Evolutionary conservation across 2,888 invertebrate genomes (phyloP), one percentile per base, ranked within the genome.

Genomic region (Dione juno): DNA sequence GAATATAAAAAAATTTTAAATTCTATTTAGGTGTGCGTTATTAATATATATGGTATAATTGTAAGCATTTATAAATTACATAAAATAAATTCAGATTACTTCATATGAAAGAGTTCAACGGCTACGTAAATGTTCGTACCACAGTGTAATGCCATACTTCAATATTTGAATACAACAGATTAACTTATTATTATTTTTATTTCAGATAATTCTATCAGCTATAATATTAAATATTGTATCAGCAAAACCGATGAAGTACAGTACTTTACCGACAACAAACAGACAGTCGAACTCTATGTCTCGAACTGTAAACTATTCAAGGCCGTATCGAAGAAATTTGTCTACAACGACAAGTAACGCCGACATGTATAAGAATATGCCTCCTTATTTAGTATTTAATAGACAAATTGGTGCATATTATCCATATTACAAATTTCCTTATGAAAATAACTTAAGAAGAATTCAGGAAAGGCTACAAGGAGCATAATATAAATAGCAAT

Each of bases 341-440:
- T 77, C 78, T 2, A 72, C 77, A 3, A 74, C 67, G 14, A 67
- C 66, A n/a, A 70, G 76, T 6, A 77, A 71, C 48, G 77, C 79
- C 28, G 79, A 75, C 3, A 73, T 68, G 14, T 76, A 79, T 64
- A 81, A 80, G 61, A 81, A 81, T 21, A 77, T 89, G 21, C 89
- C 91, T 0, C 89, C 90, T 6, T 92, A 92, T 72, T 79, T 92
- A 57, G 89, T 92, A 0, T 90, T 84, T 57, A 92, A 90, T 66
- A 84, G 81, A 70, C 89, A 90, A 76, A 77, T 80, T 10, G 90
- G 90, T 0, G 82, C 89, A 0, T 92, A 92, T 57, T 90, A 84
- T 43, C 91, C 92, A 0, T 92, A 88, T 74, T 91, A 82, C 59
- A 87, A 83, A 19, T 87, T 82, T 64, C 88, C 89, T 0, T 79